These are phyloP conservation scores for Aleadryas rufinucha DNA, from an alignment of 2,113 vertebrate species.

Conservation along the genomic window DNA sequence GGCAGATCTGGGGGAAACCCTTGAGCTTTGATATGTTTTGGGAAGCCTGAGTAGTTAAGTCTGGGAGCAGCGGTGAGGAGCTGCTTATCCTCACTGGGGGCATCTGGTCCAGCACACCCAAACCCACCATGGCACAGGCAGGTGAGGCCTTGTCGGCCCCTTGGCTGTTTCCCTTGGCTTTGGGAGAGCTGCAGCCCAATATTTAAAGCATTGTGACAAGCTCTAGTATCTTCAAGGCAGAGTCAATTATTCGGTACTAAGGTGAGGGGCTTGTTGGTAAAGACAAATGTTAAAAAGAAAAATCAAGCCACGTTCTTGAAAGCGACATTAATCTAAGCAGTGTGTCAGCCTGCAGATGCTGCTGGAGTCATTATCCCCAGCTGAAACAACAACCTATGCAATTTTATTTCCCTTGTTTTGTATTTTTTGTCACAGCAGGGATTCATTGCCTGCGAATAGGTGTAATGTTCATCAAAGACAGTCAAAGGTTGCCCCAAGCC, in stretches of 20 bases:
- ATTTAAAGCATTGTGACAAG: neutral
- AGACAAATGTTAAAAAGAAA: slow-evolving; percentile 43
- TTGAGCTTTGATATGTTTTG: neutral
- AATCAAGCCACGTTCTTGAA: slow-evolving; percentile 14
- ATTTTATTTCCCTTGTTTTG: slow-evolving; percentile 5
- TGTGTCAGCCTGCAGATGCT: neutral
- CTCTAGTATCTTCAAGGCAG: neutral
- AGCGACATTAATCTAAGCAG: slow-evolving; percentile 17
- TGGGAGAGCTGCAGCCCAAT: neutral
- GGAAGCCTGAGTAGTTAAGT: neutral
- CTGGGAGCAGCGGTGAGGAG: neutral
- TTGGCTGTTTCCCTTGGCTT: neutral
- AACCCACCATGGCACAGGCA: fast-evolving
- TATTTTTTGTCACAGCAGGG: slow-evolving; percentile 3
- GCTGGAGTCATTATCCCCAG: neutral
- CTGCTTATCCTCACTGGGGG: neutral
- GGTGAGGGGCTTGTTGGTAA: slow-evolving; percentile 24
- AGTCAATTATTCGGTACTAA: slow-evolving; percentile 8
- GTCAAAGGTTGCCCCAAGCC: neutral
- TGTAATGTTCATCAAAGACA: neutral
- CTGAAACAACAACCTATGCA: slow-evolving; percentile 22
- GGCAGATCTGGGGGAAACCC: neutral
- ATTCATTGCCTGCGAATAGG: neutral
- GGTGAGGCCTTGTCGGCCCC: fast-evolving
- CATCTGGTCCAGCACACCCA: neutral